These are phyloP conservation scores for Ptychoptera albimana DNA, from an alignment of 2,888 invertebrate species.

Conservation along the genomic window DNA sequence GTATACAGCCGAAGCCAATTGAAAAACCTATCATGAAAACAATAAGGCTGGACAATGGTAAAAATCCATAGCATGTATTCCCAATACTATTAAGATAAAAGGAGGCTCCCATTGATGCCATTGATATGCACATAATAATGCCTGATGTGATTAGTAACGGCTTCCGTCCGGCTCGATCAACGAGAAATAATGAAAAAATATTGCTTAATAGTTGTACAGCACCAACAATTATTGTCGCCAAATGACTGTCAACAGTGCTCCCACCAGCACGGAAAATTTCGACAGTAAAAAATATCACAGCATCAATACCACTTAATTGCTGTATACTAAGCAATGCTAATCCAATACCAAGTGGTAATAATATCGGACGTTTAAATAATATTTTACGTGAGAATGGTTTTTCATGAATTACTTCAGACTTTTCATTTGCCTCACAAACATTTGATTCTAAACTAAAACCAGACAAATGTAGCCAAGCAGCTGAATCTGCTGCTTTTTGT, in stretches of 20 bases:
- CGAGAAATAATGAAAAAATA: slow-evolving; percentile 35
- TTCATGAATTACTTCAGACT: not conserved
- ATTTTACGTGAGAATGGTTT: slow-evolving; percentile 31
- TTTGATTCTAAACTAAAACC: slow-evolving; percentile 10
- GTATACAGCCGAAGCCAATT: slow-evolving; percentile 44
- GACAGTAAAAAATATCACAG: slow-evolving; percentile 41
- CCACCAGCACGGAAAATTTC: slow-evolving; percentile 39
- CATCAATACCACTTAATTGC: slow-evolving; percentile 42
- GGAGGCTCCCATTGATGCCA: slow-evolving; percentile 37
- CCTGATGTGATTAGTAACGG: slow-evolving; percentile 43
- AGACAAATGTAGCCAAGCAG: slow-evolving; percentile 36
- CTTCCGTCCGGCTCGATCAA: slow-evolving; percentile 43
- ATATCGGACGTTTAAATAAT: slow-evolving; percentile 32
- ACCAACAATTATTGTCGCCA: slow-evolving; percentile 38
- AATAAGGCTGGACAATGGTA: slow-evolving; percentile 39
- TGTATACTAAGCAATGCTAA: slow-evolving; percentile 38
- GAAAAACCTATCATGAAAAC: slow-evolving; percentile 44
- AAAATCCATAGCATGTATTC: slow-evolving; percentile 30
- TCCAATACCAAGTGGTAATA: slow-evolving; percentile 35
- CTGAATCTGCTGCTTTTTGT: slow-evolving; percentile 30
- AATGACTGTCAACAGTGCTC: slow-evolving; percentile 34
- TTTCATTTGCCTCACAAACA: slow-evolving; percentile 25
- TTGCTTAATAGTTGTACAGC: slow-evolving; percentile 39
- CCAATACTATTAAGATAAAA: slow-evolving; percentile 34
- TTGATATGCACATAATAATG: slow-evolving; percentile 34